These are phyloP conservation scores for Psilopogon haemacephalus DNA, from an alignment of 2,113 vertebrate species.

Conservation along the genomic window DNA sequence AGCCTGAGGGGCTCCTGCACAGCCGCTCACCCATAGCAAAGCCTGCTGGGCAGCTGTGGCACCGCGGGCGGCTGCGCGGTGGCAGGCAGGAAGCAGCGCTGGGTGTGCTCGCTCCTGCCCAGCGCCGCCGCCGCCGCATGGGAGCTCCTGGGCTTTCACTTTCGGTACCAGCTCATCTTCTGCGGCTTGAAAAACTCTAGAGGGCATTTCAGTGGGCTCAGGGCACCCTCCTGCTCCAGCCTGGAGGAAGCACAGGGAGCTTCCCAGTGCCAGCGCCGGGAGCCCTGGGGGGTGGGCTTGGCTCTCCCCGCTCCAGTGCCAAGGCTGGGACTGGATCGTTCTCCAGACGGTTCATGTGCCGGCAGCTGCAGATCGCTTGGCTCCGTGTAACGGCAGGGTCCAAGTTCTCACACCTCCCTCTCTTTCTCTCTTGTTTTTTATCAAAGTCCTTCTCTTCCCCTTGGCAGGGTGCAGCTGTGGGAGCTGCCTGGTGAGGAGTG, in stretches of 20 bases:
- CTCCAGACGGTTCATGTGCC: fast-evolving
- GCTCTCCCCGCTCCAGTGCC: neutral
- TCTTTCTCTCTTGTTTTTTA: neutral
- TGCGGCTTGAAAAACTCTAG: neutral
- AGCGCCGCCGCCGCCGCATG: neutral
- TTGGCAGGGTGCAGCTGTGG: fast-evolving
- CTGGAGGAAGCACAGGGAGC: neutral
- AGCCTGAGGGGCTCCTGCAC: neutral
- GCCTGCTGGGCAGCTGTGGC: neutral
- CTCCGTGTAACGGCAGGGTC: neutral
- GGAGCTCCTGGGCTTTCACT: slow-evolving; percentile 68
- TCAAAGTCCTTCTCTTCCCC: neutral
- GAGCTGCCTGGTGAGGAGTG: neutral
- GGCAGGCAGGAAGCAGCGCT: slow-evolving; percentile 61
- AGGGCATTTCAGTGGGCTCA: neutral
- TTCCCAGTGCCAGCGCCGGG: neutral
- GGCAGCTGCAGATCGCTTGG: neutral
- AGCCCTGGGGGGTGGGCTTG: fast-evolving
- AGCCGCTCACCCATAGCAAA: neutral
- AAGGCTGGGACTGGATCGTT: fast-evolving
- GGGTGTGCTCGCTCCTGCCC: slow-evolving; percentile 25
- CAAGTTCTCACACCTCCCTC: neutral
- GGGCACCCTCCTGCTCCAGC: fast-evolving
- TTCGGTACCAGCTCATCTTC: slow-evolving; percentile 29
- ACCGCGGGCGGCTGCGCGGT: neutral